Conservation (phyloP, 2,888 invertebrate genomes). For the Platypus cylindrus region DNA sequence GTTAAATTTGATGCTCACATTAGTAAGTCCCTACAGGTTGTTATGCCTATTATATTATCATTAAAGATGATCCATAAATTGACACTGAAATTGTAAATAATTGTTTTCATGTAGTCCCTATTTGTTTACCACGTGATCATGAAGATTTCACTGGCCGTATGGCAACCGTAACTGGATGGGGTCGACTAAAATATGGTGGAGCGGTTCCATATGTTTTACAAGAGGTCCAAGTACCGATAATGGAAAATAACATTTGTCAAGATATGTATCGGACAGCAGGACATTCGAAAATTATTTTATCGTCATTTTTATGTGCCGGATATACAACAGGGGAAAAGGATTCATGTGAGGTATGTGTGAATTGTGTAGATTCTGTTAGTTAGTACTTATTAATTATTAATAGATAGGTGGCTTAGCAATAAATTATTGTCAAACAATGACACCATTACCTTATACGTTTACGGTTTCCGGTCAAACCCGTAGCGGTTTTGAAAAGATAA, state of each 20-base stretch:
- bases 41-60: background rate
- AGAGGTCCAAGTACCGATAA: slow-evolving; percentile 75
- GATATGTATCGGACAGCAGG: slow-evolving; percentile 89
- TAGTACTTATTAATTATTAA: no score
- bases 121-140: slow-evolving; percentile 73
- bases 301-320: slow-evolving; percentile 83
- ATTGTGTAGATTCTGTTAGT: no score
- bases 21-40: slow-evolving; percentile 36
- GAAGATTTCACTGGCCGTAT: slow-evolving; percentile 74
- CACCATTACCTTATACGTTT: background rate
- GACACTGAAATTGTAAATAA: slow-evolving; percentile 1
- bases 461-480: background rate
- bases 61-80: background rate
- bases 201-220: slow-evolving; percentile 81
- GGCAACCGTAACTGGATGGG: slow-evolving; percentile 90
- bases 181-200: slow-evolving; percentile 79
- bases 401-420: no score
- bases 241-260: slow-evolving; percentile 83
- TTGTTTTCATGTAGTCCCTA: slow-evolving; percentile 55
- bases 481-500: no score
- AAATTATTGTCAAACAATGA: no score
- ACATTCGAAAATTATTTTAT: slow-evolving; percentile 73
- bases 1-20: slow-evolving; percentile 77
- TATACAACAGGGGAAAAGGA: slow-evolving; percentile 87
- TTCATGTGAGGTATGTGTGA: slow-evolving; percentile 85